Base-by-base conservation (phyloP, 1,140 invertebrate species). In the Bombus sylvicola region DNA sequence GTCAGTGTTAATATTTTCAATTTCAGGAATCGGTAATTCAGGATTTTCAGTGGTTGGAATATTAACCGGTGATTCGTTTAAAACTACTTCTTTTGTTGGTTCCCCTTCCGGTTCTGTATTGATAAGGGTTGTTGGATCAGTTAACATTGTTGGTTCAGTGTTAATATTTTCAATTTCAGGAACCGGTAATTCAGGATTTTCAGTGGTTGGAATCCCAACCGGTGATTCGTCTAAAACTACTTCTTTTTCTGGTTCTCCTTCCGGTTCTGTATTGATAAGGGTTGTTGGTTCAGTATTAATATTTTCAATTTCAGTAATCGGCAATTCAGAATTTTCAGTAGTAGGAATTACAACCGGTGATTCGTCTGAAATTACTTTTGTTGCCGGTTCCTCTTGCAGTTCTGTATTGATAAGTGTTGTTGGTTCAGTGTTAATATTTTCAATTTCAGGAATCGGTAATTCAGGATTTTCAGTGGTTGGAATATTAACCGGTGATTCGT, bases 121-220 rank as follows among this genome's bases (percentile, higher is more conserved):
- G 31, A 34, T 34, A 34, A 34, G 31, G 31, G 31, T n/a, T n/a
- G n/a, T n/a, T n/a, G n/a, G n/a, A n/a, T n/a, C n/a, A n/a, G n/a
- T n/a, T n/a, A n/a, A n/a, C n/a, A n/a, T 13, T 43, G 41, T 13
- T 43, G 41, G 12, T 0, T 13, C 41, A 3, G 41, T 43, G 2
- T 43, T 43, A 43, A 43, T 43, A 15, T 47, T 28, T 15, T 10
- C 0, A 28, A 10, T 47, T 47, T 47, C 4, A 5, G 43, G 0
- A 10, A 1, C 0, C 0, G 25, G 25, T 28, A 47, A 13, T 18
- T 1, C 31, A 15, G 4, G 0, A 47, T 15, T 6, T 37, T 25
- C 34, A 25, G 0, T 12, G 10, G 34, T 0, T 2, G 15, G 1
- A 31, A 3, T 59, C 25, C 0, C 57, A 9, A 10, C 25, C 0